Conservation (phyloP, 2,888 invertebrate genomes). For the Drosophila affinis region DNA sequence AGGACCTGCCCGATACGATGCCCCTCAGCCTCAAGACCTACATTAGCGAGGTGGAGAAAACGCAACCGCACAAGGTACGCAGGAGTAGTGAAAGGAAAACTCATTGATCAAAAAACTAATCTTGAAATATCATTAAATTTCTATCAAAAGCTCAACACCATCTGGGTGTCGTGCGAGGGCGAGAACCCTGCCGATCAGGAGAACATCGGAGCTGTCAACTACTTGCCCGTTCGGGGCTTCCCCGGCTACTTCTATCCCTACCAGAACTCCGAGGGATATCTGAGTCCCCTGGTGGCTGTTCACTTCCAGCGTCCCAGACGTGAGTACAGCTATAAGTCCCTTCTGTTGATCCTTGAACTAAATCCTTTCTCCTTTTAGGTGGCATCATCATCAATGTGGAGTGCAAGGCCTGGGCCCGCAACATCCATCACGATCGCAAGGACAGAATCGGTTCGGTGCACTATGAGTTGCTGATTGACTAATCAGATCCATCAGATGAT, state of each 20-base stretch:
- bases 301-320: constrained; percentile 92
- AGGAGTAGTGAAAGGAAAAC: background rate
- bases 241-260: constrained; percentile 96
- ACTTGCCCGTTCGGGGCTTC: constrained; percentile 92
- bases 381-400: constrained; percentile 87
- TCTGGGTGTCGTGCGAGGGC: constrained; percentile 97
- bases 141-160: constrained; percentile 87
- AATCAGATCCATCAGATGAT: constrained; percentile 53
- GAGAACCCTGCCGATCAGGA: constrained; percentile 97
- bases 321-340: constrained; percentile 87
- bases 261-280: constrained; percentile 93
- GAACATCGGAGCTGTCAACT: constrained; percentile 93
- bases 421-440: constrained; percentile 88
- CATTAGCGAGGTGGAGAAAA: constrained; percentile 85
- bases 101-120: too few species aligned
- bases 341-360: too few species aligned
- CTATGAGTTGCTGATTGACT: constrained; percentile 88
- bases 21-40: constrained; percentile 88
- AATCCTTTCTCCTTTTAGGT: constrained; percentile 78
- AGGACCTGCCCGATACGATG: constrained; percentile 89
- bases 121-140: too few species aligned
- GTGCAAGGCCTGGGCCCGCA: constrained; percentile 89
- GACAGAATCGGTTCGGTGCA: constrained; percentile 89
- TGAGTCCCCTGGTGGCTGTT: constrained; percentile 94
- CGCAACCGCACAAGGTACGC: constrained; percentile 83